A percentile compares a stretch with the other conserved stretches of the same genome.
phyloP scores from a whole-genome alignment of 2,797 vertebrate species.

The Pipistrellus pygmaeus region DNA sequence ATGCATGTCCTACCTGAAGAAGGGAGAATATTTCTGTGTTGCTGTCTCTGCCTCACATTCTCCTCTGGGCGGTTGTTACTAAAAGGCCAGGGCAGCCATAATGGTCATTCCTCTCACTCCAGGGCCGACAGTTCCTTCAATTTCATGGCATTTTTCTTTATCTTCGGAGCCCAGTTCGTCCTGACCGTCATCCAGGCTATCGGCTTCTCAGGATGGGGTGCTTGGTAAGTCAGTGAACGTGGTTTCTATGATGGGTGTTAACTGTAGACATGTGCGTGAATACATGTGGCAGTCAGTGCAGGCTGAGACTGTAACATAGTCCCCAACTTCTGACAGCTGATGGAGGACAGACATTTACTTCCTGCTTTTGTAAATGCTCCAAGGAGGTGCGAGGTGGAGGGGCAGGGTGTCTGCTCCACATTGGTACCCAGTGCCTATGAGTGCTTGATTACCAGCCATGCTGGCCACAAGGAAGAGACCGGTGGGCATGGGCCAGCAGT shows the following conservation, averaged over 20 bases:
- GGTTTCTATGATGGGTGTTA: not conserved
- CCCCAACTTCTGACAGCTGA: too few species aligned
- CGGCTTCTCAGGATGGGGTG: slow-evolving; percentile 94
- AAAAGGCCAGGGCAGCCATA: not conserved
- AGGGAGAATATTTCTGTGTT: too few species aligned
- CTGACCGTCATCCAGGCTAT: slow-evolving; percentile 92
- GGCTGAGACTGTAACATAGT: not conserved
- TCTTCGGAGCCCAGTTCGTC: slow-evolving; percentile 95
- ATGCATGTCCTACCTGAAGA: not conserved
- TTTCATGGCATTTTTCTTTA: slow-evolving; percentile 98
- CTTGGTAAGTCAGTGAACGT: slow-evolving; percentile 89
- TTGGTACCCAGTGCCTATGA: not conserved
- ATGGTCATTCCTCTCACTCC: not conserved
- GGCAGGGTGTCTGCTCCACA: too few species aligned
- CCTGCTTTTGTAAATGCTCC: not conserved
- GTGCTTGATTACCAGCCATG: not conserved
- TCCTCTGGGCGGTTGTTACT: not conserved
- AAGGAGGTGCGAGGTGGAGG: not conserved
- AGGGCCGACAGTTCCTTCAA: slow-evolving; percentile 99
- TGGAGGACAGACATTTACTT: not conserved
- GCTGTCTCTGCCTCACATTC: not conserved
- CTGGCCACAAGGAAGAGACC: not conserved
- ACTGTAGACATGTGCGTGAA: too few species aligned
- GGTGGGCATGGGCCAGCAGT: not conserved
- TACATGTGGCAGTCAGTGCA: fast-evolving